Evolutionary conservation across 1,140 invertebrate species (phyloP).

Genomic region (Hydropsyche tenuis): DNA sequence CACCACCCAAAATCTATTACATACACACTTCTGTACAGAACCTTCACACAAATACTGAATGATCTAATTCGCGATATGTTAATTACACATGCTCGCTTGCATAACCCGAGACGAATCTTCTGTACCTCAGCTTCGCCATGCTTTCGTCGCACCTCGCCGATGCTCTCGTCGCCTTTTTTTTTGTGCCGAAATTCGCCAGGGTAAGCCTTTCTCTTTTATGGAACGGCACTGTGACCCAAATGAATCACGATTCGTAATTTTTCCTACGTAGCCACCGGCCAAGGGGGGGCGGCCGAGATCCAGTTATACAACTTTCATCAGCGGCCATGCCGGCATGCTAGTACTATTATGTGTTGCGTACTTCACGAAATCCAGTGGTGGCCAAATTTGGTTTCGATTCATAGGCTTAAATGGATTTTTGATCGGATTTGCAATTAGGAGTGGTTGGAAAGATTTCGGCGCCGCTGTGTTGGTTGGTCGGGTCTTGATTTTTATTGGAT

Average conservation of each 20-base stretch:
- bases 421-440: too few species aligned
- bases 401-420: too few species aligned
- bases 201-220: slow-evolving; percentile 45
- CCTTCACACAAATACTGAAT: too few species aligned
- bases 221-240: slow-evolving; percentile 45
- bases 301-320: slow-evolving; percentile 46
- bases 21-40: too few species aligned
- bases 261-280: background rate
- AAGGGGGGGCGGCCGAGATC: slow-evolving; percentile 26
- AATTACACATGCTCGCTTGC: too few species aligned
- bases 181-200: slow-evolving; percentile 12
- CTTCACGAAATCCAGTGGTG: slow-evolving; percentile 10
- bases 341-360: slow-evolving; percentile 8
- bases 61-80: too few species aligned
- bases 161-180: background rate
- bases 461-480: too few species aligned
- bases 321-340: background rate
- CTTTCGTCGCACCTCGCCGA: background rate
- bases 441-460: too few species aligned
- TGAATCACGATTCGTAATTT: slow-evolving; percentile 38
- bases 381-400: background rate
- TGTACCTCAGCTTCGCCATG: background rate
- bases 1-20: too few species aligned
- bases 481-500: too few species aligned
- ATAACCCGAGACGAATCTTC: too few species aligned